Conservation (phyloP, 2,797 vertebrate species). For the Dallia pectoralis region DNA sequence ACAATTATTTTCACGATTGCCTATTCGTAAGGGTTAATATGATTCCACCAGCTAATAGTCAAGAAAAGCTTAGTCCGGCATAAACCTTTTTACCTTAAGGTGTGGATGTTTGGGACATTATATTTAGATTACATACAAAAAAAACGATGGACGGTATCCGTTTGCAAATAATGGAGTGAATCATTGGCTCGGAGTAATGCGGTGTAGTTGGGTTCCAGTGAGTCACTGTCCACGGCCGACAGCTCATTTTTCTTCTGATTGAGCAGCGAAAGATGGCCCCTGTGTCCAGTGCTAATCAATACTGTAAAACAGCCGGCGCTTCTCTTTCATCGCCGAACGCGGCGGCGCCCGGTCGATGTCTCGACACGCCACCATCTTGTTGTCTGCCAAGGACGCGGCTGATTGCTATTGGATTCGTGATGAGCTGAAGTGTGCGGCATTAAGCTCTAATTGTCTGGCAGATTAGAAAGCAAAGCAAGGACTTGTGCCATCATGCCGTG, state of each 20-base stretch:
- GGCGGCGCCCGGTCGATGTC: constrained; percentile 65
- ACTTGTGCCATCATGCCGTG: constrained; percentile 23
- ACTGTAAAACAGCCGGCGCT: constrained; percentile 65
- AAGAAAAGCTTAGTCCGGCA: no score
- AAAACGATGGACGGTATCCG: no score
- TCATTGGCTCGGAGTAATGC: no score
- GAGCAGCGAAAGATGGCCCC: constrained; percentile 48
- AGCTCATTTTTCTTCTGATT: not conserved
- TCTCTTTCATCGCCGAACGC: constrained; percentile 56
- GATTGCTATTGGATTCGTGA: constrained; percentile 79
- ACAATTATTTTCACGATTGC: no score
- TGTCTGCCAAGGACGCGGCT: constrained; percentile 68
- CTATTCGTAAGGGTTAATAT: no score
- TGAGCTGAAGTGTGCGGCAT: constrained; percentile 67
- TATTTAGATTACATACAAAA: no score
- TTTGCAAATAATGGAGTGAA: no score
- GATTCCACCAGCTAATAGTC: no score
- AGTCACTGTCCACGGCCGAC: no score
- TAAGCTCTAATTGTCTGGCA: constrained; percentile 70
- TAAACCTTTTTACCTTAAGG: no score
- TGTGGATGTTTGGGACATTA: no score
- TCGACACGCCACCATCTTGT: constrained; percentile 63
- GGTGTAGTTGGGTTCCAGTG: no score
- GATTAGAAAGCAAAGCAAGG: constrained; percentile 56
- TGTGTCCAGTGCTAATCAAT: constrained; percentile 59